Evolutionary conservation across 2,113 vertebrate genomes (phyloP).

Genomic region (Noctilio leporinus): DNA sequence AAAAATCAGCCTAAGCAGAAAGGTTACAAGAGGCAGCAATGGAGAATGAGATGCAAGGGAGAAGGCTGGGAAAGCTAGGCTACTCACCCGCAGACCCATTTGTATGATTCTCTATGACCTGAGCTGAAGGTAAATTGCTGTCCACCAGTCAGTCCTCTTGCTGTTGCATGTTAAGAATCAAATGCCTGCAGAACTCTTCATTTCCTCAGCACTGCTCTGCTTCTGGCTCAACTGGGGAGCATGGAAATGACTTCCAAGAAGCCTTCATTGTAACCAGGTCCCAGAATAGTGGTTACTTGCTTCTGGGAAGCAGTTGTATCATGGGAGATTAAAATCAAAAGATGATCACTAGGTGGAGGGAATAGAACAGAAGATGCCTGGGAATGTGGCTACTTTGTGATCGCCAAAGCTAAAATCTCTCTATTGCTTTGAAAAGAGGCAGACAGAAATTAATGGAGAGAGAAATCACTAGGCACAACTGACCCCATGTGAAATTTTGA

Average conservation of each 20-base stretch:
- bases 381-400: not conserved
- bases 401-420: not conserved
- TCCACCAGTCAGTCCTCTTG: conserved; percentile 36
- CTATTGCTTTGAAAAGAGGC: not conserved
- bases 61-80: conserved; percentile 44
- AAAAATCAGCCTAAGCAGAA: conserved; percentile 53
- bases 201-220: not conserved
- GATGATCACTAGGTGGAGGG: not conserved
- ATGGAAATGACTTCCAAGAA: conserved; percentile 55
- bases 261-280: conserved; percentile 37
- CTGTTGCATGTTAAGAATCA: not conserved
- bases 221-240: conserved; percentile 25
- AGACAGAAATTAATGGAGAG: not conserved
- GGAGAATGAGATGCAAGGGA: not conserved
- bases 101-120: conserved; percentile 61
- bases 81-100: conserved; percentile 57
- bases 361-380: not conserved
- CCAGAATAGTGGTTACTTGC: not conserved
- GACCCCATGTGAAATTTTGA: not conserved
- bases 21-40: not conserved
- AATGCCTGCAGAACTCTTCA: conserved; percentile 12
- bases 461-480: not conserved
- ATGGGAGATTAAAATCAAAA: conserved; percentile 35
- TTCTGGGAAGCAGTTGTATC: conserved; percentile 11
- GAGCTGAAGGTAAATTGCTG: conserved; percentile 66